Base-by-base conservation (phyloP, 2,113 vertebrate species). In the Oriolus oriolus region DNA sequence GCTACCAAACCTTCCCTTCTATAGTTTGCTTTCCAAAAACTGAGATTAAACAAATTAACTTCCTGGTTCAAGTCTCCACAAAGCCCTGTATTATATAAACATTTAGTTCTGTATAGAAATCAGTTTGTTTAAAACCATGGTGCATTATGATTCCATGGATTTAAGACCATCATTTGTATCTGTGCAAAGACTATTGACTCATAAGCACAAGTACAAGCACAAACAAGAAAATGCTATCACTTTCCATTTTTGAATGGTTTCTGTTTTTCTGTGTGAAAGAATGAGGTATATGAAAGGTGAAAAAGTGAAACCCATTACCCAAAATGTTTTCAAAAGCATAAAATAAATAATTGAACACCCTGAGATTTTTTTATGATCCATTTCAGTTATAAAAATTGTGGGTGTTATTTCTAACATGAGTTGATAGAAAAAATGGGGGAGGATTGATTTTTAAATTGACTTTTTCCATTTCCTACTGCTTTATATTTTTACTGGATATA, bases 361-460 rank as follows among this genome's bases (percentile, higher is more conserved):
- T 23, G 26, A 84, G 44, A 22, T 28, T 71, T 90, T 76, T 65
- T 89, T 82, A 91, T 35, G 41, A 74, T 88, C 42, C 66, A 92
- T 81, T 95, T 87, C 44, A 60, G 65, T 82, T 79, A 92, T 31
- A 93, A 93, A 93, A 90, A 74, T 60, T 74, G 50, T 49, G 14
- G 9, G 14, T 84, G 37, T 68, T 77, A 74, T 84, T 95, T 94
- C 70, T 74, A 93, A 70, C 37, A 91, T 27, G 1, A 56, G 12
- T 86, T 13, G 0, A 94, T 93, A 91, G 30, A 69, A 94, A 89
- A 96, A 94, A 77, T 66, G 54, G 52, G 12, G 10, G 30, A 70
- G 9, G 33, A 96, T 44, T 93, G 75, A 94, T 96, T 94, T 96
- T 95, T 90, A 92, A 95, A 95, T 90, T 90, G 54, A 90, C 42